Evolutionary conservation across 1,140 invertebrate species (phyloP), one percentile per base, ranked within the genome.

Genomic region (Callitettix versicolor): DNA sequence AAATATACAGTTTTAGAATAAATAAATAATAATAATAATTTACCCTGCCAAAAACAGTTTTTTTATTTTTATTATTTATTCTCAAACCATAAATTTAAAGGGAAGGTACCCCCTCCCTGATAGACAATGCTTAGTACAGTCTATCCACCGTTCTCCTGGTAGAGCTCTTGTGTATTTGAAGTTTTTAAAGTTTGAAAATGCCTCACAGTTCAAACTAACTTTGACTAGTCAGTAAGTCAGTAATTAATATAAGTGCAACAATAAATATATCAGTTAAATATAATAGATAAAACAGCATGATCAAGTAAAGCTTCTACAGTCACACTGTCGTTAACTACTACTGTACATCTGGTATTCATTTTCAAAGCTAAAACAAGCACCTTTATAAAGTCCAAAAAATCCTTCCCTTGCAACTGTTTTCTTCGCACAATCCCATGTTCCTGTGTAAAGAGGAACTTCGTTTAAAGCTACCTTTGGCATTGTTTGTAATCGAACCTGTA

Each of bases 341-440:
- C 7, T 36, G 7, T 9, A 36, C n/a, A n/a, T 7, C n/a, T 7
- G n/a, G 7, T 36, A 36, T 7, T 36, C n/a, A n/a, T 9, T 9
- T n/a, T 36, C 7, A 7, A 36, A 7, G 7, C 15, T 17, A 42
- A 51, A n/a, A 21, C 20, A 49, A 73, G 73, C 77, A 73, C 85
- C 90, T 73, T 90, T 91, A 65, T 91, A 93, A 14, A 92, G 73
- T 49, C 89, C 89, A 54, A 73, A 70, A 58, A 90, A 75, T 2
- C 90, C 94, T 79, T 99, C 95, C 67, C 85, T 85, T 18, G 79
- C 68, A 15, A 98, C 69, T 7, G 91, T 99, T 73, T 96, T 93
- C 61, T 78, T 82, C n/a, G 89, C 84, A 79, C 95, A 98, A 67
- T 99, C 95, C 67, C 82, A 86, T 18, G 95, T 96, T 53, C 95